A percentile compares a stretch with the other conserved stretches of the same genome.
phyloP scores from a whole-genome alignment of 2,888 invertebrate species.

The Amphiduros pacificus region DNA sequence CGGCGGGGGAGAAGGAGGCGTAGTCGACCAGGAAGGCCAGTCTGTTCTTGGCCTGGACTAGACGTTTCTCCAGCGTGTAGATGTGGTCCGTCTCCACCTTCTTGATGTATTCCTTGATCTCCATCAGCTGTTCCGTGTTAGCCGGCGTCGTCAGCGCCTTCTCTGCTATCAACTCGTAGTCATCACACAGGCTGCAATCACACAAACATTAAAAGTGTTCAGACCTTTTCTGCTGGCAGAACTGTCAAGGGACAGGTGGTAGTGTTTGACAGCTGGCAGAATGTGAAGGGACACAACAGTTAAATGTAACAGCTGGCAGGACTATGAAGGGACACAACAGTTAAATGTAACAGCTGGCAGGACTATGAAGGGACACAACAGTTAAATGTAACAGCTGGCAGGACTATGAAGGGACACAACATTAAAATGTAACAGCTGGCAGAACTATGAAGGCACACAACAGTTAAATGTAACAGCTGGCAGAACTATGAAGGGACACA shows the following conservation, averaged over 20 bases:
- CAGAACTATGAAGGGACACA: too few relatives aligned
- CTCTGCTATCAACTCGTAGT: slow-evolving; percentile 79
- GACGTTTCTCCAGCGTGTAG: slow-evolving; percentile 74
- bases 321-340: too few relatives aligned
- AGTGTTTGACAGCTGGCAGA: not conserved
- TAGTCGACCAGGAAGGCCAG: slow-evolving; percentile 85
- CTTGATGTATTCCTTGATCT: slow-evolving; percentile 75
- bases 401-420: too few relatives aligned
- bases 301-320: too few relatives aligned
- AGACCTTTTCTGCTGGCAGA: not conserved
- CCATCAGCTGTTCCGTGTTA: slow-evolving; percentile 85
- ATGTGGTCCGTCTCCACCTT: slow-evolving; percentile 74
- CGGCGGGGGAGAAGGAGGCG: slow-evolving; percentile 75
- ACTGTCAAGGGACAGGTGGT: not conserved
- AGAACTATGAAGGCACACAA: too few relatives aligned
- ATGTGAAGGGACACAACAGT: too few relatives aligned
- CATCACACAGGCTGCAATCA: slow-evolving; percentile 72
- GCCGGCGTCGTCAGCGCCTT: slow-evolving; percentile 77
- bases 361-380: too few relatives aligned
- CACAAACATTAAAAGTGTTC: not conserved
- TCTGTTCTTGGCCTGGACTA: slow-evolving; percentile 63
- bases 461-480: too few relatives aligned
- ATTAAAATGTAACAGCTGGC: too few relatives aligned
- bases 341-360: too few relatives aligned
- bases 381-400: too few relatives aligned